Evolutionary conservation across 2,888 invertebrate genomes (phyloP), one percentile per base, ranked within the genome.

Genomic region (Meteorus cinctellus): DNA sequence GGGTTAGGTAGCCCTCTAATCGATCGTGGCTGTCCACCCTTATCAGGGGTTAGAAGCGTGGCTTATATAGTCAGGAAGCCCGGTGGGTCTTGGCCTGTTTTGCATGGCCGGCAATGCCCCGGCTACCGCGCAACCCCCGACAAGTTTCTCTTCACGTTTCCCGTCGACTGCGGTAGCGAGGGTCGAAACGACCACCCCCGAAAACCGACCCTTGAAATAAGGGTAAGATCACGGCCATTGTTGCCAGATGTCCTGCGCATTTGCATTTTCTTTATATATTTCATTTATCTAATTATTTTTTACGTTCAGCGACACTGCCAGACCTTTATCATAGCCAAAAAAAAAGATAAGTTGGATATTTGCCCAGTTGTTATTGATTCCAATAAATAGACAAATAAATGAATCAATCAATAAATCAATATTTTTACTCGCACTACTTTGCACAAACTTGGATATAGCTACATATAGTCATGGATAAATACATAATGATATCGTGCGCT

Each of bases 21-120:
- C 89, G 89, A 89, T 89, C 89, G 89, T 86, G 86, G 88, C 89
- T 89, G 89, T 89, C 89, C 89, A 89, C 89, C 89, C 89, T 89
- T 89, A 89, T 89, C 89, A 89, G 89, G 84, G 87, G 86, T 84
- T 85, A 84, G 83, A 76, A 78, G 69, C 41, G 63, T 72, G 36
- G 75, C 79, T 73, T 78, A 74, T 76, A 78, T 72, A 36, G 73
- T 76, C 67, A 70, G 48, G 73, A 65, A 73, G 72, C 77, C 60
- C 75, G 45, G 77, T 76, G 72, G 67, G 63, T 76, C 79, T 74
- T 74, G 70, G 55, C 74, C 80, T 80, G 77, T 79, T 83, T 80
- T 82, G 81, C 81, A 82, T 82, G 82, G 81, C 82, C 82, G 81
- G 82, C 81, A 79, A 75, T 78, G 71, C 77, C 78, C 70, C 72